Evolutionary conservation across 2,113 vertebrate species (phyloP).

Genomic region (Etheostoma spectabile): DNA sequence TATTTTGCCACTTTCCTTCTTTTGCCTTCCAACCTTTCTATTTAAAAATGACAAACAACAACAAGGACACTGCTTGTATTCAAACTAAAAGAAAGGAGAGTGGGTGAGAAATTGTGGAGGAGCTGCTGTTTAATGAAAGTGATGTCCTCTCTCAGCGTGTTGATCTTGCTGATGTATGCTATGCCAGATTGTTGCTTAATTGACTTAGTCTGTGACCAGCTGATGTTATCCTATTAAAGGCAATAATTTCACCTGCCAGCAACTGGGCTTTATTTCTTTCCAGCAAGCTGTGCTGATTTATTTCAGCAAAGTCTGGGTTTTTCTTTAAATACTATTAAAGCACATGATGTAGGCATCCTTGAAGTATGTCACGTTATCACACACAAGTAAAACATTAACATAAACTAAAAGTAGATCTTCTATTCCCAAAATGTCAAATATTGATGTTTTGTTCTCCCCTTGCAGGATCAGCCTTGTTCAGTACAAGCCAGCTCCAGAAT

Average conservation of each 20-base stretch:
- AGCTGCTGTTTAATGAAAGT: conserved; percentile 53
- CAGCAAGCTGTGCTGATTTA: not conserved
- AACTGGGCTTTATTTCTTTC: conserved; percentile 11
- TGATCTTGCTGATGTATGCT: conserved; percentile 58
- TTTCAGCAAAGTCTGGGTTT: conserved; percentile 6
- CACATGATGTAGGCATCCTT: not conserved
- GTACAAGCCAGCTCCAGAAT: not conserved
- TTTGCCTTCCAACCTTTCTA: not conserved
- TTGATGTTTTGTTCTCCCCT: not conserved
- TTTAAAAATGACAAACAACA: conserved; percentile 17
- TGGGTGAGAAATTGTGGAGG: conserved; percentile 41
- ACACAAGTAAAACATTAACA: not conserved
- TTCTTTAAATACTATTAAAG: not conserved
- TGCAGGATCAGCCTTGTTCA: not conserved
- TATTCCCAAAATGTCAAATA: conserved; percentile 1
- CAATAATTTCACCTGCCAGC: conserved; percentile 16
- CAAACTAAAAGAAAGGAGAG: conserved; percentile 42
- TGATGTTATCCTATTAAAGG: conserved; percentile 44
- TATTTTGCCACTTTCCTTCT: not conserved
- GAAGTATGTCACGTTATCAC: not conserved
- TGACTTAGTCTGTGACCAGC: conserved; percentile 33
- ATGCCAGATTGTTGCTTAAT: conserved; percentile 58
- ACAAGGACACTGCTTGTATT: conserved; percentile 24
- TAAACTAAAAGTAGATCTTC: not conserved
- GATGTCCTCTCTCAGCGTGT: conserved; percentile 43